Percentiles rank a stretch among this genome's conserved stretches.
Conservation (phyloP, 2,888 invertebrate genomes). For the Nycteola revayana region DNA sequence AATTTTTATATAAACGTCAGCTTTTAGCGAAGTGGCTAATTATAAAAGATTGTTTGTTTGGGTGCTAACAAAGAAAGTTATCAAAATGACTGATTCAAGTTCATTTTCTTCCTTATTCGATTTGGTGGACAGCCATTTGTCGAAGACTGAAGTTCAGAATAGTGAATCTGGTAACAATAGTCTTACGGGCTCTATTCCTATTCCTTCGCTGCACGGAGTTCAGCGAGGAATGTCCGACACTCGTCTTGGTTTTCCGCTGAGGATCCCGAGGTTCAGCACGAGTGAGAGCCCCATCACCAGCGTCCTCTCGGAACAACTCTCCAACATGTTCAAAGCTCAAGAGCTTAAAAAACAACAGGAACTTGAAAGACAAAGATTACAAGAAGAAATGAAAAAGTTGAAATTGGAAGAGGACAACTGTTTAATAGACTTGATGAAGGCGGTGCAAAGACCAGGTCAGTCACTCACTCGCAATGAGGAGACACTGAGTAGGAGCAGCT, state of each 20-base stretch:
- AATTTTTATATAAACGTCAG: too few relatives aligned
- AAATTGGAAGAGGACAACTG: conserved; percentile 45
- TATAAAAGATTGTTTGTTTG: conserved; percentile 1
- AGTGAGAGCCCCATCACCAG: conserved; percentile 27
- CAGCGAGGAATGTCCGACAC: conserved; percentile 43
- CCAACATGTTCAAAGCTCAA: conserved; percentile 67
- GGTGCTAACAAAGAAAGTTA: conserved; percentile 10
- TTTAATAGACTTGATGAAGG: conserved; percentile 60
- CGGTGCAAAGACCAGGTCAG: conserved; percentile 40
- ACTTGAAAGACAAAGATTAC: conserved; percentile 42
- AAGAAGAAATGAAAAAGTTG: conserved; percentile 41
- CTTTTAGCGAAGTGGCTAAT: too few relatives aligned
- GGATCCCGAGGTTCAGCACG: conserved; percentile 45
- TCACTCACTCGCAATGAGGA: conserved; percentile 20
- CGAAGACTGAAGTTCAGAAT: conserved; percentile 51
- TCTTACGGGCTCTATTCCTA: conserved; percentile 23
- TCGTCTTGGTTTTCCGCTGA: conserved; percentile 36
- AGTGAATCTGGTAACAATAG: conserved; percentile 30
- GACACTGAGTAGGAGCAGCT: conserved; percentile 45
- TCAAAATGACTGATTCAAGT: conserved; percentile 56
- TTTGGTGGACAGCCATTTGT: conserved; percentile 66
- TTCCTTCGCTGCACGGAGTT: conserved; percentile 14
- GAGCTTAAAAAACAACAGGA: conserved; percentile 50
- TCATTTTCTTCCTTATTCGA: conserved; percentile 62
- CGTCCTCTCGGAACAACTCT: conserved; percentile 44